These are phyloP conservation scores for Diorhabda carinulata DNA, from an alignment of 1,140 invertebrate genomes.

Conservation along the genomic window DNA sequence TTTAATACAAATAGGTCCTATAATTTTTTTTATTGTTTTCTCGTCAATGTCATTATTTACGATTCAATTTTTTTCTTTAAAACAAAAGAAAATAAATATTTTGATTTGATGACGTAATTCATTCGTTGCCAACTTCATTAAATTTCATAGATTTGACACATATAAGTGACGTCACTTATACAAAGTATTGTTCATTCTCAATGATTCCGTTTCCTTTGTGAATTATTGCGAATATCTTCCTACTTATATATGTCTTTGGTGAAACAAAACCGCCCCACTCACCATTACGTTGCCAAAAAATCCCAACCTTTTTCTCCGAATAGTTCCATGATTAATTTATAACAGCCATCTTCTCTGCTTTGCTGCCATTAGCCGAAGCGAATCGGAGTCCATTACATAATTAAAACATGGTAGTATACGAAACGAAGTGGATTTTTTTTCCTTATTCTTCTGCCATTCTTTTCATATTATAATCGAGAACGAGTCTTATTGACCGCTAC, in stretches of 20 bases:
- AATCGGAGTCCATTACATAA: slow-evolving; percentile 35
- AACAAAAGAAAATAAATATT: too few species aligned
- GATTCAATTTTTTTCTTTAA: too few species aligned
- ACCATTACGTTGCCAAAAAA: slow-evolving; percentile 3
- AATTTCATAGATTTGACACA: background rate
- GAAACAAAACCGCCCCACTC: background rate
- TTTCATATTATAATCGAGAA: slow-evolving; percentile 39
- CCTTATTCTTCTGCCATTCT: slow-evolving; percentile 29
- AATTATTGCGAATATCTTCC: background rate
- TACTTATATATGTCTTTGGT: background rate
- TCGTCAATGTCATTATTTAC: too few species aligned
- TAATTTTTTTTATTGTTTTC: too few species aligned
- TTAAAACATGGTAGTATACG: slow-evolving; percentile 30
- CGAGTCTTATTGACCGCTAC: slow-evolving; percentile 27
- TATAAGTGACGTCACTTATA: too few species aligned
- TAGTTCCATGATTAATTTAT: slow-evolving; percentile 21
- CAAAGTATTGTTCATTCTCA: too few species aligned
- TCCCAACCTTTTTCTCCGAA: slow-evolving; percentile 7
- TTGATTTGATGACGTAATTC: background rate
- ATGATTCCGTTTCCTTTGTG: background rate
- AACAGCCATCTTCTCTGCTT: slow-evolving; percentile 21
- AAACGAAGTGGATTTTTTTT: slow-evolving; percentile 21
- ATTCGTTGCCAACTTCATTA: background rate
- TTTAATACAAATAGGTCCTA: too few species aligned
- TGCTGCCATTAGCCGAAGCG: slow-evolving; percentile 28